A percentile compares a stretch with the other conserved stretches of the same genome.
phyloP scores from a whole-genome alignment of 2,797 vertebrate species.

The Pipistrellus pygmaeus region DNA sequence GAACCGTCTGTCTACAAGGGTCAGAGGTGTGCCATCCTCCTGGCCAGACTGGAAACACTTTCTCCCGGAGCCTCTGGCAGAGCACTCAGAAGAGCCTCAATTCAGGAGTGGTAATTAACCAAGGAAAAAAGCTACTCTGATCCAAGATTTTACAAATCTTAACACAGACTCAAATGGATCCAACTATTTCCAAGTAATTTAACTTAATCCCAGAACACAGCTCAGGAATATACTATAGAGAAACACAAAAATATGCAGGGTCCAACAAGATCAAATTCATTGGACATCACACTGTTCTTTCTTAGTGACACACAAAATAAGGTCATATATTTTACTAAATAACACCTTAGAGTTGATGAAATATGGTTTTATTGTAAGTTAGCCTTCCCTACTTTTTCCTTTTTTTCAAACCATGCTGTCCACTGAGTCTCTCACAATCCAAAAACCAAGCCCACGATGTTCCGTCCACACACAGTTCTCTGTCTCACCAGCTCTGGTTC shows the following conservation, averaged over 20 bases:
- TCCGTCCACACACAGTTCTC: rapidly evolving
- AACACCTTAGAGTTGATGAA: neutral
- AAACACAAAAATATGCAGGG: neutral
- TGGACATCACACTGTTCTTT: neutral
- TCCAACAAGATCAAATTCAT: neutral
- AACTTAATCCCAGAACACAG: neutral
- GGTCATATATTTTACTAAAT: neutral
- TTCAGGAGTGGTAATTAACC: neutral
- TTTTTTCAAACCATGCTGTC: neutral
- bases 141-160: neutral
- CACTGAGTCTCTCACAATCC: neutral
- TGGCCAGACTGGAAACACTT: neutral
- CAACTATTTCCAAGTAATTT: neutral
- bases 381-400: neutral
- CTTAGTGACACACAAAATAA: neutral
- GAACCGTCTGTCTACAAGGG: neutral
- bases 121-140: neutral
- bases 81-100: neutral
- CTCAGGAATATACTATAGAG: neutral
- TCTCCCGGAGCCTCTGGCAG: neutral
- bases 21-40: no score
- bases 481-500: neutral
- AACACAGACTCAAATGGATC: neutral
- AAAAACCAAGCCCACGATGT: neutral
- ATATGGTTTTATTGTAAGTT: neutral